These are phyloP conservation scores for Wasmannia auropunctata DNA, from an alignment of 1,140 invertebrate genomes.

Conservation along the genomic window DNA sequence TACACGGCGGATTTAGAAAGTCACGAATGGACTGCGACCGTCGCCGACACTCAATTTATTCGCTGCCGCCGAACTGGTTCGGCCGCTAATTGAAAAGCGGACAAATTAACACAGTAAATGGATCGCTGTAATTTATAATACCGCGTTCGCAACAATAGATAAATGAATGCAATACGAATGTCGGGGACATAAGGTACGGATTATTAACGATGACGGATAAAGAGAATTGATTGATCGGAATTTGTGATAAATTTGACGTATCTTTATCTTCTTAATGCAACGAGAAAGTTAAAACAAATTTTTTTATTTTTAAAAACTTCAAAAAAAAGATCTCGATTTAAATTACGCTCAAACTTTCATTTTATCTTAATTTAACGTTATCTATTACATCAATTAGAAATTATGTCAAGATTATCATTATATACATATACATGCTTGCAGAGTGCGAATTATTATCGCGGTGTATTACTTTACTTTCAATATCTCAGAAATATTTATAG, in stretches of 20 bases:
- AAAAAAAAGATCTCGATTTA: neutral
- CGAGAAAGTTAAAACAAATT: neutral
- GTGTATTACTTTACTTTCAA: neutral
- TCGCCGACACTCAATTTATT: constrained; percentile 68
- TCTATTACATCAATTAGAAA: neutral
- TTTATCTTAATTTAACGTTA: neutral
- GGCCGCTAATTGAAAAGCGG: constrained; percentile 75
- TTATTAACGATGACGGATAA: constrained; percentile 21
- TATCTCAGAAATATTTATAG: neutral
- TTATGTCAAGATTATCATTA: neutral
- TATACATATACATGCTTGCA: neutral
- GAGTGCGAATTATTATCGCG: neutral
- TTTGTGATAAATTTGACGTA: neutral
- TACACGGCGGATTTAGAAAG: constrained; percentile 67
- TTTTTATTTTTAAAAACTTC: neutral
- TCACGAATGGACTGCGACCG: constrained; percentile 58
- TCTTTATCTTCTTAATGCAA: neutral
- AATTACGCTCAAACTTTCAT: neutral
- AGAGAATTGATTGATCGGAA: neutral
- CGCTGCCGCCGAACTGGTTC: constrained; percentile 60
- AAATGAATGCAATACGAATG: constrained; percentile 36
- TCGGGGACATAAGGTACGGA: neutral
- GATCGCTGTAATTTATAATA: constrained; percentile 72
- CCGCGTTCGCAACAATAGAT: constrained; percentile 47
- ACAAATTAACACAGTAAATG: constrained; percentile 74